Conservation (phyloP, 2,888 invertebrate species). For the Scrobipalpa costella region DNA sequence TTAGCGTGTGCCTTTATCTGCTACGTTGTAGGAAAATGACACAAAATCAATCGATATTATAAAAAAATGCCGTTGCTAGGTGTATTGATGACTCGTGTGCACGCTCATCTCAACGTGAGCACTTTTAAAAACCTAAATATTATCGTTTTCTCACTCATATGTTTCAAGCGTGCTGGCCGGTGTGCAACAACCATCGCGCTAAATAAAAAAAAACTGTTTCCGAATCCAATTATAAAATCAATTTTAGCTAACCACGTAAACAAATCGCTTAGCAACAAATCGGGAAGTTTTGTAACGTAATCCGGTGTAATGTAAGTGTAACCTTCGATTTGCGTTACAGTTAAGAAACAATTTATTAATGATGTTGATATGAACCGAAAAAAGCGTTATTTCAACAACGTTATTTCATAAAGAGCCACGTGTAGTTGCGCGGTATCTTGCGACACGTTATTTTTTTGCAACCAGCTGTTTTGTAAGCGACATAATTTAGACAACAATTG, state of each 20-base stretch:
- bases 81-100: conserved; percentile 38
- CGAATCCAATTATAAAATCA: background rate
- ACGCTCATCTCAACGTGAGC: conserved; percentile 54
- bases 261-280: background rate
- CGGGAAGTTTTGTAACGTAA: conserved; percentile 57
- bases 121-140: conserved; percentile 50
- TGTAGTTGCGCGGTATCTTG: conserved; percentile 67
- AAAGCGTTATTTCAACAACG: conserved; percentile 64
- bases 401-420: conserved; percentile 71
- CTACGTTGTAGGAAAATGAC: conserved; percentile 50
- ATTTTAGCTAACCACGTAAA: background rate
- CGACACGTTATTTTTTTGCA: conserved; percentile 71
- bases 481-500: conserved; percentile 58
- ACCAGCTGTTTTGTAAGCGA: conserved; percentile 60
- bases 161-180: conserved; percentile 27
- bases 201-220: background rate
- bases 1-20: conserved; percentile 14
- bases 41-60: conserved; percentile 38
- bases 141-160: conserved; percentile 40
- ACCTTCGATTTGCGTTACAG: conserved; percentile 54
- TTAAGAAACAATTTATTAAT: conserved; percentile 69
- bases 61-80: conserved; percentile 36
- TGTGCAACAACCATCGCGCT: background rate
- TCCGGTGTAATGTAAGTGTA: conserved; percentile 56
- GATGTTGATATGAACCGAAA: conserved; percentile 67